Evolutionary conservation across 2,888 invertebrate genomes (phyloP).

Genomic region (Malachius bipustulatus): DNA sequence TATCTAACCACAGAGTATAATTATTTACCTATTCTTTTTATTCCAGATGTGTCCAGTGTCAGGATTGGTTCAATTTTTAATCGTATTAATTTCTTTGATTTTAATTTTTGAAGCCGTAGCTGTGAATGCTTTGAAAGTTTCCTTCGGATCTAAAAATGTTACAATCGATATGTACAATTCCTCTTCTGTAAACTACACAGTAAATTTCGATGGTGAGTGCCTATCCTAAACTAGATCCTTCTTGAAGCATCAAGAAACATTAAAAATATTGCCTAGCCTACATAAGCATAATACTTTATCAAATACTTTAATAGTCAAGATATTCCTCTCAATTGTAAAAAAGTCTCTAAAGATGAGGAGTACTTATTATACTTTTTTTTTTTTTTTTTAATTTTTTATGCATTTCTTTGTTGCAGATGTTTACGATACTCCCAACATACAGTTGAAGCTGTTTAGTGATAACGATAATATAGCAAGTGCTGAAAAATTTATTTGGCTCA

Average conservation of each 20-base stretch:
- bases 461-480: conserved; percentile 20
- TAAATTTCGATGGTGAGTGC: conserved; percentile 19
- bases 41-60: conserved; percentile 35
- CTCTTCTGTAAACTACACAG: conserved; percentile 21
- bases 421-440: neutral
- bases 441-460: conserved; percentile 16
- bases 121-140: conserved; percentile 23
- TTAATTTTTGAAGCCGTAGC: conserved; percentile 24
- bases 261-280: no score
- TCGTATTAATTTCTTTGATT: conserved; percentile 25
- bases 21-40: conserved; percentile 7
- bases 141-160: conserved; percentile 24
- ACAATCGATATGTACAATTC: conserved; percentile 28
- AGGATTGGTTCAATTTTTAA: conserved; percentile 27
- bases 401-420: neutral
- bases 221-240: no score
- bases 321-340: no score
- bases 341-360: no score
- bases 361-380: neutral
- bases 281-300: no score
- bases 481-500: conserved; percentile 17
- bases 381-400: neutral
- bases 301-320: no score
- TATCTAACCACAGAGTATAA: no score
- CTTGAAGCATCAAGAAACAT: no score